Evolutionary conservation across 1,140 invertebrate species (phyloP).

Genomic region (Trinorchestia longiramus): DNA sequence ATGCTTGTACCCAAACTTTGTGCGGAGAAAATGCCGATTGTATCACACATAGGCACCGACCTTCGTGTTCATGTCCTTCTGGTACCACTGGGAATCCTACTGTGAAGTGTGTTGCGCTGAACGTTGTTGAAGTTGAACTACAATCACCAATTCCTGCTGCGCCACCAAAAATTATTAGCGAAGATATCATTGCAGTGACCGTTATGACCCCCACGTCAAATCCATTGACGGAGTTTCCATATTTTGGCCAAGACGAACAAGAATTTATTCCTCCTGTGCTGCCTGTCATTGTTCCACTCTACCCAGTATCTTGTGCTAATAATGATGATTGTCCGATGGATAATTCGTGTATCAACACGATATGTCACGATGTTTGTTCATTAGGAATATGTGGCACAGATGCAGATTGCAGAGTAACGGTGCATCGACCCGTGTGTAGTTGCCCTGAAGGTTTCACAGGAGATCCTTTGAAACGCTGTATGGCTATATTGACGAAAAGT

Average conservation of each 20-base stretch:
- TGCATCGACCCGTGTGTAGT: constrained; percentile 74
- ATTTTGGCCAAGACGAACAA: constrained; percentile 77
- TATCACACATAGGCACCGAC: constrained; percentile 79
- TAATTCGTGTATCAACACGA: constrained; percentile 64
- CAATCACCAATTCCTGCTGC: constrained; percentile 66
- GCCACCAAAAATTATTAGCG: constrained; percentile 43
- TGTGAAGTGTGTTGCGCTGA: constrained; percentile 80
- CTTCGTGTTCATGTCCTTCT: constrained; percentile 83
- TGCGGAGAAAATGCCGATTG: constrained; percentile 72
- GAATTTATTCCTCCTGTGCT: constrained; percentile 81
- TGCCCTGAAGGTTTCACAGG: constrained; percentile 79
- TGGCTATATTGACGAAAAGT: neutral
- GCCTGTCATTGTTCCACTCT: constrained; percentile 57
- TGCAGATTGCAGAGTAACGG: constrained; percentile 81
- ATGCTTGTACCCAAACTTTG: constrained; percentile 62
- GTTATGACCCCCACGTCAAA: constrained; percentile 73
- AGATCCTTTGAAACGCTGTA: constrained; percentile 74
- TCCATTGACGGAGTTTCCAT: neutral
- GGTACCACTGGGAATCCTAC: constrained; percentile 88
- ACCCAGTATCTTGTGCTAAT: constrained; percentile 61
- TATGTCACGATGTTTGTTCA: constrained; percentile 70
- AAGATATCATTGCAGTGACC: constrained; percentile 75
- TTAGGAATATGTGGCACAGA: constrained; percentile 82
- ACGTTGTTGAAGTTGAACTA: constrained; percentile 60
- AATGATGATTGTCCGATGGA: constrained; percentile 66